Base-by-base conservation (phyloP, 2,888 invertebrate genomes). In the Periphyllus acericola region DNA sequence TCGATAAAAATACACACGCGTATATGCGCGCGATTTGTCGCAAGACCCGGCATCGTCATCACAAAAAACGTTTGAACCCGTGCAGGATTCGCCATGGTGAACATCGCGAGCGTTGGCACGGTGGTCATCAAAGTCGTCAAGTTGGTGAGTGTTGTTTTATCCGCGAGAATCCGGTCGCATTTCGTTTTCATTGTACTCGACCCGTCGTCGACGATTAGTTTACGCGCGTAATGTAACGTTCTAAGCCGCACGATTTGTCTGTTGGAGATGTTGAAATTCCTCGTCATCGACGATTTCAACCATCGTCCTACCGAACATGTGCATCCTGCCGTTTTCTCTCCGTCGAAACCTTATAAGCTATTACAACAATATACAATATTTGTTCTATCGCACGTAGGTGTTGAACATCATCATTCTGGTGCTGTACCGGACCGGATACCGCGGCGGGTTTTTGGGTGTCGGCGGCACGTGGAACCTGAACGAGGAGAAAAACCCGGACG, bases 401-500 rank as follows among this genome's bases (percentile, higher is more conserved):
- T 91, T 97, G 83, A 97, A 96, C 92, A 93, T 97, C 90, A 94
- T 97, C 25, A 94, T 96, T 90, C 91, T 97, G 83, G 94, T 96
- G 88, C 92, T 97, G 17, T 97, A 97, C 92, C 94, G 97, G 89
- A 95, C 95, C 46, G 97, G 97, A 21, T 95, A 95, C 92, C 94
- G 94, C 90, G 97, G 97, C 4, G 94, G 95, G 91, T 97, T 97
- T 91, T 93, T 97, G 89, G 97, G 97, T 66, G 95, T 97, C 84
- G 96, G 97, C 78, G 97, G 96, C 88, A 96, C 96, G 32, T 97
- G 97, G 96, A 97, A 97, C 92, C 93, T 97, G 83, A 96, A 96
- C 90, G 96, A 97, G 91, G 96, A 96, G 91, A 96, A 96, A 92
- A 96, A 95, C 91, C 94, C 96, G 0, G 97, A 97, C 90, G 95